Evolutionary conservation across 2,888 invertebrate species (phyloP).

Genomic region (Calliphora vomitoria): DNA sequence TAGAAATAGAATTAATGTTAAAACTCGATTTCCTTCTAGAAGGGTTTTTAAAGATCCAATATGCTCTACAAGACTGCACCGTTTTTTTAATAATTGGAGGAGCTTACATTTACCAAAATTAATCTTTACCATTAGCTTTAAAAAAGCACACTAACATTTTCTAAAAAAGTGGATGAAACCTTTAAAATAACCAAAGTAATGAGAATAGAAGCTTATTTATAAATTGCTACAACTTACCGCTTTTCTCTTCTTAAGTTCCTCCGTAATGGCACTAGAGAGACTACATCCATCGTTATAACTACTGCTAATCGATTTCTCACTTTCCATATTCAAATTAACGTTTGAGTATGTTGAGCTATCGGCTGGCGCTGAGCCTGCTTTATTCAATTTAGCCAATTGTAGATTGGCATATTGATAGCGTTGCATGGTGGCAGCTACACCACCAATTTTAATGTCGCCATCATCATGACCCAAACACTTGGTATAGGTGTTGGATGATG

Average conservation of each 20-base stretch:
- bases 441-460: slow-evolving; percentile 64
- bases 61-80: too few species aligned
- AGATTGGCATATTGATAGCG: slow-evolving; percentile 66
- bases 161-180: too few species aligned
- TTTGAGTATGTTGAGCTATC: slow-evolving; percentile 74
- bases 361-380: slow-evolving; percentile 58
- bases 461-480: slow-evolving; percentile 48
- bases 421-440: slow-evolving; percentile 69
- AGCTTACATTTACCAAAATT: too few species aligned
- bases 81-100: too few species aligned
- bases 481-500: slow-evolving; percentile 33
- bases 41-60: too few species aligned
- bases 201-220: too few species aligned
- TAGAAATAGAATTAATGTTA: too few species aligned
- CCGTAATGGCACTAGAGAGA: slow-evolving; percentile 89
- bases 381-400: slow-evolving; percentile 71
- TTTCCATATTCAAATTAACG: slow-evolving; percentile 62
- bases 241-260: slow-evolving; percentile 89
- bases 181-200: too few species aligned
- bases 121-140: too few species aligned
- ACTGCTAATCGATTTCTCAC: slow-evolving; percentile 51
- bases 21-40: too few species aligned
- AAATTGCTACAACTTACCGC: slow-evolving; percentile 85
- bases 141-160: too few species aligned
- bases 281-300: slow-evolving; percentile 79